Percentiles rank a stretch among this genome's conserved stretches.
phyloP scores from a whole-genome alignment of 2,113 vertebrate species.

The Salminus brasiliensis region DNA sequence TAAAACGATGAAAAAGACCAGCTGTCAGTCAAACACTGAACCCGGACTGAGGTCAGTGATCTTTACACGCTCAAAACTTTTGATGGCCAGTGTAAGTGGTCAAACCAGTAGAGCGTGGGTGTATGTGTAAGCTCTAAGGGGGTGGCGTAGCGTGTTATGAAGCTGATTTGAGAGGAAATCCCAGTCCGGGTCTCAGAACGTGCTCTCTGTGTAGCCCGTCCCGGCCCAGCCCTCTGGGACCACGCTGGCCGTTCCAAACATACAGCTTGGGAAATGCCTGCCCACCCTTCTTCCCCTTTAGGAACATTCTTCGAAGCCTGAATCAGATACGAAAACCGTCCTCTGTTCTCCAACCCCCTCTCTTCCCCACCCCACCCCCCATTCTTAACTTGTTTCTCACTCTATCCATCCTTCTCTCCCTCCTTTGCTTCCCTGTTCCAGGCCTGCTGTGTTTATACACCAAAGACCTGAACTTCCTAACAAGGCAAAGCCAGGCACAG shows the following conservation, averaged over 20 bases:
- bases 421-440: conserved; percentile 16
- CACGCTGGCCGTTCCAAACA: conserved; percentile 56
- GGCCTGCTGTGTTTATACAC: conserved; percentile 68
- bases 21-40: too few relatives aligned
- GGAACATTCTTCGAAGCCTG: conserved; percentile 62
- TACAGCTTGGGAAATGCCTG: conserved; percentile 63
- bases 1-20: too few relatives aligned
- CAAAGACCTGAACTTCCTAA: conserved; percentile 73
- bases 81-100: conserved; percentile 5
- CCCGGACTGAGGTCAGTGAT: neutral
- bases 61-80: neutral
- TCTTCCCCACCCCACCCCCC: neutral
- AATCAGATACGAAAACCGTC: conserved; percentile 65
- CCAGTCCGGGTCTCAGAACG: conserved; percentile 70
- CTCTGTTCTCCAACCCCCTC: conserved; percentile 41
- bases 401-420: conserved; percentile 14
- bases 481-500: conserved; percentile 71
- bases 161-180: conserved; percentile 60
- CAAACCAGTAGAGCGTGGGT: neutral
- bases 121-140: conserved; percentile 9
- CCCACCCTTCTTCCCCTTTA: conserved; percentile 36
- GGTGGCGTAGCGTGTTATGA: neutral
- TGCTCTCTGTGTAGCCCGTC: conserved; percentile 57
- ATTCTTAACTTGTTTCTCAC: conserved; percentile 31
- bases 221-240: conserved; percentile 71